Conservation (phyloP, 2,797 vertebrate species). For the Hypotaenidia philippensis region DNA sequence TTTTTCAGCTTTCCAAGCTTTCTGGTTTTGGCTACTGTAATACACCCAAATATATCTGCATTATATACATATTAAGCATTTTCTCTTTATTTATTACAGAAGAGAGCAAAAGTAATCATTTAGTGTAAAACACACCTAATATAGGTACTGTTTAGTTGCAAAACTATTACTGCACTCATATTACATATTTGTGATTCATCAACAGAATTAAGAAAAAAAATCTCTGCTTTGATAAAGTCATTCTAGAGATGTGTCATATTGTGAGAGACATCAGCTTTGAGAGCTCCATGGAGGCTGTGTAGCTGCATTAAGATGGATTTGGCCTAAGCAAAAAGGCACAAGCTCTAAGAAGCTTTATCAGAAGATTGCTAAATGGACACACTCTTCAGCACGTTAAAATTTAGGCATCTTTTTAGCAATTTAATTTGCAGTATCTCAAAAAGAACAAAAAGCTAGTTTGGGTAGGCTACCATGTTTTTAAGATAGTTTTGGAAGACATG, state of each 20-base stretch:
- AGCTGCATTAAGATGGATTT: not conserved
- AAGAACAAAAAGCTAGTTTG: not conserved
- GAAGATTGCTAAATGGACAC: not conserved
- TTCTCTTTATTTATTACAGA: not conserved
- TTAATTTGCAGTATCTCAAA: not conserved
- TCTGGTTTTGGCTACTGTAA: not conserved
- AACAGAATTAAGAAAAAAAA: not conserved
- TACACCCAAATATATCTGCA: not conserved
- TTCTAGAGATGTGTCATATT: not conserved
- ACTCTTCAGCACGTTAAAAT: not conserved
- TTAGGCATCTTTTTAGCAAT: not conserved
- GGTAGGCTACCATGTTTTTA: not conserved
- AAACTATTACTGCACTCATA: not conserved
- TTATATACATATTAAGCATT: not conserved
- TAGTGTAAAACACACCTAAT: not conserved
- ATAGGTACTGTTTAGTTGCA: not conserved
- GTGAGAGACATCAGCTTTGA: not conserved
- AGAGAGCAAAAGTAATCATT: not conserved
- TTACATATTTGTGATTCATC: not conserved
- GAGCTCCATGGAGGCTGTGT: not conserved
- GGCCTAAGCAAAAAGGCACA: not conserved
- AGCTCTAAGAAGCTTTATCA: not conserved
- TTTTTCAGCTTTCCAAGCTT: not conserved
- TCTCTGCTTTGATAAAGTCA: not conserved
- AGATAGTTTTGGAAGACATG: not conserved